Evolutionary conservation across 2,113 vertebrate species (phyloP).

Genomic region (Equus quagga): DNA sequence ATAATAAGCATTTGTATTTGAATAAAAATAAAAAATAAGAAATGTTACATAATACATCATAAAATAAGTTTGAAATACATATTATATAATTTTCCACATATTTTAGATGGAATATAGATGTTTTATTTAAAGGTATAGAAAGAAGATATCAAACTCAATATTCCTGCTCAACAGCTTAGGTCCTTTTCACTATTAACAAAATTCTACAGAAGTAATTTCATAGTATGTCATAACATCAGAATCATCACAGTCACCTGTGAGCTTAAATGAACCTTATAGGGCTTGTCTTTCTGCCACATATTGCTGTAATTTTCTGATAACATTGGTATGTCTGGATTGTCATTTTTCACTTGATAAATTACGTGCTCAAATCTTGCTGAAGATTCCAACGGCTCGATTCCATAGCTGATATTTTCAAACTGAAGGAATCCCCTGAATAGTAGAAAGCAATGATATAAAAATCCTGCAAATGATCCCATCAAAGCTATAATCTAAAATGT

Average conservation of each 20-base stretch:
- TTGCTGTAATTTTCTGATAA: background rate
- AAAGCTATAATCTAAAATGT: background rate
- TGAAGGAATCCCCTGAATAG: conserved; percentile 84
- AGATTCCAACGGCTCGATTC: conserved; percentile 81
- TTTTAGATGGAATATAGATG: background rate
- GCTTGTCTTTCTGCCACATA: background rate
- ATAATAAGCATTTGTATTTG: too few relatives aligned
- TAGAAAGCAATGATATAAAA: conserved; percentile 29
- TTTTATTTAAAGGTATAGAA: background rate
- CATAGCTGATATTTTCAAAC: conserved; percentile 84
- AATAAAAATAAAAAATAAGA: too few relatives aligned
- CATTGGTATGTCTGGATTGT: rapidly evolving
- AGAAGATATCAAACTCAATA: background rate
- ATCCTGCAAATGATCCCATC: background rate
- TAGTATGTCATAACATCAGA: background rate
- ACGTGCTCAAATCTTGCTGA: conserved; percentile 73
- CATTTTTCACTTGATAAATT: conserved; percentile 75
- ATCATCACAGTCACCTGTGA: conserved; percentile 65
- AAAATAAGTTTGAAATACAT: too few relatives aligned
- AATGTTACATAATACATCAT: too few relatives aligned
- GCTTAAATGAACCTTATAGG: background rate
- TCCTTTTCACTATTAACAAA: background rate
- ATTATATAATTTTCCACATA: background rate
- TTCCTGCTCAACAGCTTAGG: background rate
- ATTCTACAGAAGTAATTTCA: background rate